These are phyloP conservation scores for Chiloscyllium plagiosum DNA, from an alignment of 2,113 vertebrate genomes.

Conservation along the genomic window DNA sequence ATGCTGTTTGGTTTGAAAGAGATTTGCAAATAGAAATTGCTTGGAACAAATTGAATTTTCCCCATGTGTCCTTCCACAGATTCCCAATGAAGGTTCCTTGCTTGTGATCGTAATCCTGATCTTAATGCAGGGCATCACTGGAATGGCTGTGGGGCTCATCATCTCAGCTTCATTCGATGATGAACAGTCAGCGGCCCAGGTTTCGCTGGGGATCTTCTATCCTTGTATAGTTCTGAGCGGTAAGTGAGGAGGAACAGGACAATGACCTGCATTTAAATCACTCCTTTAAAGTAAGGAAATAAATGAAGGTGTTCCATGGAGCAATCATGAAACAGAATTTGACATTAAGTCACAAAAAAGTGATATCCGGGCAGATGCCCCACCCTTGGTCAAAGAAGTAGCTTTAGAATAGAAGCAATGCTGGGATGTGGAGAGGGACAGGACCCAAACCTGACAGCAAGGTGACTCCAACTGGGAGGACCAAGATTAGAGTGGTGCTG, in stretches of 20 bases:
- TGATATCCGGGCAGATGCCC: neutral
- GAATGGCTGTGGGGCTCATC: constrained; percentile 64
- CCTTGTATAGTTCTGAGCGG: constrained; percentile 65
- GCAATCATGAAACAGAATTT: neutral
- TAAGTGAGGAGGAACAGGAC: constrained; percentile 39
- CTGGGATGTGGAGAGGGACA: neutral
- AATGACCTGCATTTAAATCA: neutral
- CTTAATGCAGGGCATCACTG: constrained; percentile 61
- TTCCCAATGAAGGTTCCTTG: constrained; percentile 62
- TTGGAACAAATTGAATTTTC: neutral
- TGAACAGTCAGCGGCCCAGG: constrained; percentile 67
- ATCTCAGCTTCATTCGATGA: constrained; percentile 64
- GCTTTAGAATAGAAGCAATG: neutral
- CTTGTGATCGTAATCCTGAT: constrained; percentile 57
- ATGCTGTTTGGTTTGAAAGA: neutral
- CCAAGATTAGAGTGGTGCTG: neutral
- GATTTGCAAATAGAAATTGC: neutral
- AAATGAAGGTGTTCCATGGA: neutral
- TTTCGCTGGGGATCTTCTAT: constrained; percentile 65
- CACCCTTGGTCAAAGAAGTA: neutral
- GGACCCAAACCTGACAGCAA: neutral
- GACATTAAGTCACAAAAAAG: neutral
- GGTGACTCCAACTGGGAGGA: neutral
- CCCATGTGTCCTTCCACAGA: constrained; percentile 44
- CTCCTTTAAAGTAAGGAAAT: neutral